Base-by-base conservation (phyloP, 2,888 invertebrate genomes). In the Pristionchus fissidentatus region DNA sequence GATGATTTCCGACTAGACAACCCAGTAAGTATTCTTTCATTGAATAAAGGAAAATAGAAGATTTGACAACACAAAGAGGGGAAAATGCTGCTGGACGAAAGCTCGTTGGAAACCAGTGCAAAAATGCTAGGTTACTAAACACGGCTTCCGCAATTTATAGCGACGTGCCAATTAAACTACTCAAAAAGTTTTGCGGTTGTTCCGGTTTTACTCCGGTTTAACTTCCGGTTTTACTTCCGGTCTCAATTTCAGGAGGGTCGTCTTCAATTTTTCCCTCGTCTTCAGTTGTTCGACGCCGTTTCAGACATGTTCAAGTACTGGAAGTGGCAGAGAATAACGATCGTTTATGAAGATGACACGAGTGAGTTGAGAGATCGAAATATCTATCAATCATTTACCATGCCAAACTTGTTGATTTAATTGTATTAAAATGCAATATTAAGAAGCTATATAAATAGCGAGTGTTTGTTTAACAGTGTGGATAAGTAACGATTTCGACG, bases 261-360 rank as follows among this genome's bases (percentile, higher is more conserved):
- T 75, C 46, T 91, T 49, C 89, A 90, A 62, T 86, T 92, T 62
- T 92, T 92, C 86, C 92, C 92, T 22, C 85, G 89, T 13, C 85
- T 87, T 8, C 90, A 92, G 77, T 86, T 92, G 13, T 83, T 83
- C 83, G 83, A 83, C 19, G 83, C 83, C 7, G 89, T 91, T 10
- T 88, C 88, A 26, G 92, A 92, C 73, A 83, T 92, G 38, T 91
- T 92, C 83, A 73, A 83, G 49, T 83, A 92, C 84, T 92, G 92
- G 92, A 88, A 87, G 84, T 92, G 92, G 92, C 90, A 88, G 35
- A 66, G 90, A 35, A 88, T 92, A 38, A 90, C 89, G 35, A 85
- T 92, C 55, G 91, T 92, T 19, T 92, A 90, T 83, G 88, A 87
- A 60, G 91, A 92, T 35, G 87, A 89, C 49, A 86, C 86, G 52